Base-by-base conservation (phyloP, 2,888 invertebrate genomes). In the Azorinus chamasolen region DNA sequence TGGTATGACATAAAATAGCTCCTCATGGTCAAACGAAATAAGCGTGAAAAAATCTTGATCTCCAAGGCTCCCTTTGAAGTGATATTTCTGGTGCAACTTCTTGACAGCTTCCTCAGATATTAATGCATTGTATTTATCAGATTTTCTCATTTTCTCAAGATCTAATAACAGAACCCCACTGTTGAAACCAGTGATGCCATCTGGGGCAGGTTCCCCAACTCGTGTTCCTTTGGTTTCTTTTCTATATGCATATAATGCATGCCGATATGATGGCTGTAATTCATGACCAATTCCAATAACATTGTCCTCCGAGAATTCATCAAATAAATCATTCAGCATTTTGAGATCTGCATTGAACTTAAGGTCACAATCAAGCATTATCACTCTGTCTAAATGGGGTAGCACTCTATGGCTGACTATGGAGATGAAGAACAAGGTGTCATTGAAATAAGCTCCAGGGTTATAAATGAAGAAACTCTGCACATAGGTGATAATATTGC, bases 41-140 rank as follows among this genome's bases (percentile, higher is more conserved):
- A 96, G 92, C 0, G 96, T 96, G 90, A 96, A 96, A 92, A 96
- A 96, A 93, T 96, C 96, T 92, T 97, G 97, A 93, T 97, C 97
- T 0, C 97, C 97, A 32, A 97, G 94, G 91, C 96, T 96, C 22
- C 93, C 93, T 78, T 91, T 88, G 75, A 93, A 93, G 25, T 85
- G 75, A 84, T 93, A 94, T 81, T 94, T 93, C 16, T 90, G 66
- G 16, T 93, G 90, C 20, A 94, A 69, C 3, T 75, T 61, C 22
- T 86, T 74, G 0, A 94, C 73, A 18, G 69, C 63, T 0, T 90
- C 83, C 2, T 83, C 79, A 43, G 86, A 83, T 8, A 94, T 93
- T 55, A 95, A 93, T 53, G 94, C 93, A 77, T 94, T 93, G 87
- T 96, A 96, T 18, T 94, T 90, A 32, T 93, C 89, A 0, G 96